phyloP scores from a whole-genome alignment of 2,888 invertebrate species.

The Coelopa pilipes region DNA sequence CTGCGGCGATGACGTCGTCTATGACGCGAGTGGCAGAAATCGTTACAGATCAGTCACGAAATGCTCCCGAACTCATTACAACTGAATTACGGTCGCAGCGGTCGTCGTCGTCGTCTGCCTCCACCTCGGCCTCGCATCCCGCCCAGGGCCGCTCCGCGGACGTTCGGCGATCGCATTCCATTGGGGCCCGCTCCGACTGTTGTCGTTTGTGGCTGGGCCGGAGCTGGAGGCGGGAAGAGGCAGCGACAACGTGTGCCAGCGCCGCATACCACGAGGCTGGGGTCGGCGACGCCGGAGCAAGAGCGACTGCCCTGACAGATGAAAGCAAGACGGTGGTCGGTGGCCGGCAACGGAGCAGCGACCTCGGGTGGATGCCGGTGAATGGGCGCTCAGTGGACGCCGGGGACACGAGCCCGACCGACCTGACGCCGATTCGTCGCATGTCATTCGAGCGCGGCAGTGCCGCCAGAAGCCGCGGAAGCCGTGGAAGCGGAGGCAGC shows the following conservation, averaged over 20 bases:
- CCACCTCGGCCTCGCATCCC: neutral
- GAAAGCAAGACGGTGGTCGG: too few relatives aligned
- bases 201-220: slow-evolving; percentile 14
- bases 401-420: slow-evolving; percentile 16
- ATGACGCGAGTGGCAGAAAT: slow-evolving; percentile 43
- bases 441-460: slow-evolving; percentile 17
- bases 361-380: too few relatives aligned
- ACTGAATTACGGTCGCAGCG: slow-evolving; percentile 19
- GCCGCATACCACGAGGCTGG: too few relatives aligned
- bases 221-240: neutral
- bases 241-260: slow-evolving; percentile 22
- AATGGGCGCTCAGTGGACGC: neutral
- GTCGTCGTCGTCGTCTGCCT: neutral
- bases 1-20: neutral
- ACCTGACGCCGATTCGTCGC: slow-evolving; percentile 36
- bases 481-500: slow-evolving; percentile 7
- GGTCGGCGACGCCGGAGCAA: too few relatives aligned
- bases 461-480: neutral
- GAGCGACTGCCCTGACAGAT: too few relatives aligned
- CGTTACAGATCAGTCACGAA: slow-evolving; percentile 51
- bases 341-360: neutral
- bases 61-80: slow-evolving; percentile 36
- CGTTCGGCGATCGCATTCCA: slow-evolving; percentile 23
- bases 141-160: neutral
- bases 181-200: neutral